phyloP scores from a whole-genome alignment of 2,888 invertebrate species.

The Andrena camellia region DNA sequence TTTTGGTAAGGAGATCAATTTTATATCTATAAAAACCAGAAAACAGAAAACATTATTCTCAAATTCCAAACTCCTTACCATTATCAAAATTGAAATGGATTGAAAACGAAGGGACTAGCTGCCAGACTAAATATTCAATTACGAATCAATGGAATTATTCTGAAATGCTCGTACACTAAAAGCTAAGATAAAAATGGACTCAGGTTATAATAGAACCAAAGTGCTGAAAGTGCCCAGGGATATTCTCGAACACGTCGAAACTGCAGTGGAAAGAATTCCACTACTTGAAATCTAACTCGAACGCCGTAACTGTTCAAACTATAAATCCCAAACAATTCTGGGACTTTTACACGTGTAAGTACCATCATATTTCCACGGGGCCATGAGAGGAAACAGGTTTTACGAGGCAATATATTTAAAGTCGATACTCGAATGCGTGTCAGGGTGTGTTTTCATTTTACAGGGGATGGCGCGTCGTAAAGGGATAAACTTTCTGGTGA shows the following conservation, averaged over 20 bases:
- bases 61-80: too few species aligned
- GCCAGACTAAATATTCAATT: too few species aligned
- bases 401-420: slow-evolving; percentile 27
- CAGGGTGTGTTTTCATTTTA: slow-evolving; percentile 18
- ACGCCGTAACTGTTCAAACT: not conserved
- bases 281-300: not conserved
- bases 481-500: slow-evolving; percentile 5
- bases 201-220: too few species aligned
- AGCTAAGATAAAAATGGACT: too few species aligned
- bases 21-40: too few species aligned
- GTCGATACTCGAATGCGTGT: slow-evolving; percentile 31
- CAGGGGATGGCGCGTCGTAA: slow-evolving; percentile 12
- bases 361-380: slow-evolving; percentile 3
- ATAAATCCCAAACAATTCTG: not conserved
- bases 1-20: too few species aligned
- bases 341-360: not conserved
- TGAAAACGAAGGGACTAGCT: too few species aligned
- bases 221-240: too few species aligned
- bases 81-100: too few species aligned
- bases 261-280: not conserved
- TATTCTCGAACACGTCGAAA: not conserved
- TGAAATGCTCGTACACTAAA: too few species aligned
- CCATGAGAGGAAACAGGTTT: slow-evolving; percentile 2
- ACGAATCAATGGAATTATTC: too few species aligned
- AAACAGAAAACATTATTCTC: too few species aligned